Conservation (phyloP, 2,113 vertebrate species). For the Heptranchias perlo region DNA sequence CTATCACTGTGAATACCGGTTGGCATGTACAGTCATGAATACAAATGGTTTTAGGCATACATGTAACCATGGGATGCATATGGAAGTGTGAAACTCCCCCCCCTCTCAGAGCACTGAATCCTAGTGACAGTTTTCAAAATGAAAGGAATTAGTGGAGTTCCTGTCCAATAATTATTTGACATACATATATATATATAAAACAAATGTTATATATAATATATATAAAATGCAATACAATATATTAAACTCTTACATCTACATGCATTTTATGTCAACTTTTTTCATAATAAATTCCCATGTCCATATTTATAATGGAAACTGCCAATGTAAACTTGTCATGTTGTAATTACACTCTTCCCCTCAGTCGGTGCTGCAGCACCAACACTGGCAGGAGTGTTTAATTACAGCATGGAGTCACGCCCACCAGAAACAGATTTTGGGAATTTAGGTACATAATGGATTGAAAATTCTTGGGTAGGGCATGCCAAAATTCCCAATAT, state of each 20-base stretch:
- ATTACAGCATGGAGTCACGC: no score
- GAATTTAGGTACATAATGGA: background rate
- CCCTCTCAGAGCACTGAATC: background rate
- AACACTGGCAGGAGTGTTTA: background rate
- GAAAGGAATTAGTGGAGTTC: background rate
- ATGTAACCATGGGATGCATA: background rate
- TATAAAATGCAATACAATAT: background rate
- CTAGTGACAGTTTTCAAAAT: background rate
- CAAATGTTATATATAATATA: background rate
- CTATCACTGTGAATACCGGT: background rate
- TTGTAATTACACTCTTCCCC: background rate
- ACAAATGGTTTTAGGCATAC: background rate
- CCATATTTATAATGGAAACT: background rate
- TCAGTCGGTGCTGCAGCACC: background rate
- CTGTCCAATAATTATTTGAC: background rate
- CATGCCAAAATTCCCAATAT: background rate
- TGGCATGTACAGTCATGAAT: slow-evolving; percentile 18
- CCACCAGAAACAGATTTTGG: background rate
- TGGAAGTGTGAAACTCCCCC: background rate
- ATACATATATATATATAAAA: background rate
- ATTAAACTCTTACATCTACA: background rate
- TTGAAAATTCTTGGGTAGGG: background rate
- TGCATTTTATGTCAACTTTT: background rate
- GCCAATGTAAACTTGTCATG: background rate
- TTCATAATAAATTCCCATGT: background rate